These are phyloP conservation scores for Drosophila nigrodunni DNA, from an alignment of 1,140 invertebrate species.

Conservation along the genomic window DNA sequence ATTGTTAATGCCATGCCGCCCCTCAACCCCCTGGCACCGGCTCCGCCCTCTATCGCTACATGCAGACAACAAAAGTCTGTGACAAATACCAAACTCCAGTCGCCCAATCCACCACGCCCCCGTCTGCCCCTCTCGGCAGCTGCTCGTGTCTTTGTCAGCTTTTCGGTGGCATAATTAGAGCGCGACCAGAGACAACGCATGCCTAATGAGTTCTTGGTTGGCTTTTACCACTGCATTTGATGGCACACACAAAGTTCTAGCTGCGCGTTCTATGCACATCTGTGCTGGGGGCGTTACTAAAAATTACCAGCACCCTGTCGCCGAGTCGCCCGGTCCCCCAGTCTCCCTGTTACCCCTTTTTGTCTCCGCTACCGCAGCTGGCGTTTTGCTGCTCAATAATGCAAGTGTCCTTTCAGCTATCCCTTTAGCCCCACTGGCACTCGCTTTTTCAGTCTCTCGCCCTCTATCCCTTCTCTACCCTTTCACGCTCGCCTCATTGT, in stretches of 20 bases:
- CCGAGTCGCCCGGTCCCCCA: neutral
- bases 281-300: constrained; percentile 36
- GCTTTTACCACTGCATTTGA: constrained; percentile 69
- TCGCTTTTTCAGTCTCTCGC: neutral
- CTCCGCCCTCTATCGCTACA: too few relatives aligned
- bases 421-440: constrained; percentile 2
- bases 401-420: constrained; percentile 33
- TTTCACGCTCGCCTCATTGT: constrained; percentile 14
- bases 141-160: constrained; percentile 23
- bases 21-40: neutral
- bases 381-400: constrained; percentile 46
- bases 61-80: constrained; percentile 22
- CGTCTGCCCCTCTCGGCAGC: neutral
- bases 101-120: neutral
- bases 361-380: neutral
- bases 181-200: constrained; percentile 57
- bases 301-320: constrained; percentile 37
- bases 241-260: constrained; percentile 39
- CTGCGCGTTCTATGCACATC: constrained; percentile 5
- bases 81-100: neutral
- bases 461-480: neutral
- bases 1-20: constrained; percentile 26
- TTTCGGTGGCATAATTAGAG: constrained; percentile 65
- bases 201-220: constrained; percentile 68
- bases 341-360: neutral